A percentile compares a stretch with the other conserved stretches of the same genome.
These are phyloP conservation scores for Hylaea fasciaria DNA, from an alignment of 2,888 invertebrate genomes.

Conservation along the genomic window DNA sequence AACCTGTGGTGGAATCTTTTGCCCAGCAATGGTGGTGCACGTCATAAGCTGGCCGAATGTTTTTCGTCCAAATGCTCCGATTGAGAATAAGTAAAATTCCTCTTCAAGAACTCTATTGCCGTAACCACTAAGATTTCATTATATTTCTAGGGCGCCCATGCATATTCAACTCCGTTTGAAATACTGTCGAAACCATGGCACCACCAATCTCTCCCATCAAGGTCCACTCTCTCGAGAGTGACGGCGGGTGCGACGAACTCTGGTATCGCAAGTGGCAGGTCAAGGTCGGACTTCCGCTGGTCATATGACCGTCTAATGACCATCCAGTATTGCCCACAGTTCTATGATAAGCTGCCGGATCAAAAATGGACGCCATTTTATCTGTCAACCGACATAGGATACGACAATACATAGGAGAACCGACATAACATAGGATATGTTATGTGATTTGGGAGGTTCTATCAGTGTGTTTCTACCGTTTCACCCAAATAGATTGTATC, in stretches of 20 bases:
- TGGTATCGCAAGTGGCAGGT: conserved; percentile 25
- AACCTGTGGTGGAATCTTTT: too few species aligned
- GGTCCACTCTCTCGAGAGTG: conserved; percentile 25
- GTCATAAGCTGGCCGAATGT: too few species aligned
- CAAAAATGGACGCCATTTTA: not conserved
- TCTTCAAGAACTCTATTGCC: too few species aligned
- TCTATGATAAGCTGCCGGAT: not conserved
- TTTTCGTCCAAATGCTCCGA: too few species aligned
- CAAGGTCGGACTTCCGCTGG: conserved; percentile 35
- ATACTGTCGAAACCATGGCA: conserved; percentile 21
- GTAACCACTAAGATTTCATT: not conserved
- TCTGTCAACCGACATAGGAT: too few species aligned
- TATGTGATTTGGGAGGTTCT: too few species aligned
- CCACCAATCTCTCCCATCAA: conserved; percentile 19
- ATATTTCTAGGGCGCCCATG: conserved; percentile 14
- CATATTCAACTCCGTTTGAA: conserved; percentile 9
- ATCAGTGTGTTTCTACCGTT: too few species aligned
- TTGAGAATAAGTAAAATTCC: too few species aligned
- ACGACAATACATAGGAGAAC: too few species aligned
- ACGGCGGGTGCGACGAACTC: conserved; percentile 25
- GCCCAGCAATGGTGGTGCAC: too few species aligned
- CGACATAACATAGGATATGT: too few species aligned
- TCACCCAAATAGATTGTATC: too few species aligned
- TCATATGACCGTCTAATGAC: conserved; percentile 26
- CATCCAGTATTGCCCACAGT: conserved; percentile 18